A percentile compares a stretch with the other conserved stretches of the same genome.
These are phyloP conservation scores for Meteorus colon DNA, from an alignment of 2,888 invertebrate species.

Conservation along the genomic window DNA sequence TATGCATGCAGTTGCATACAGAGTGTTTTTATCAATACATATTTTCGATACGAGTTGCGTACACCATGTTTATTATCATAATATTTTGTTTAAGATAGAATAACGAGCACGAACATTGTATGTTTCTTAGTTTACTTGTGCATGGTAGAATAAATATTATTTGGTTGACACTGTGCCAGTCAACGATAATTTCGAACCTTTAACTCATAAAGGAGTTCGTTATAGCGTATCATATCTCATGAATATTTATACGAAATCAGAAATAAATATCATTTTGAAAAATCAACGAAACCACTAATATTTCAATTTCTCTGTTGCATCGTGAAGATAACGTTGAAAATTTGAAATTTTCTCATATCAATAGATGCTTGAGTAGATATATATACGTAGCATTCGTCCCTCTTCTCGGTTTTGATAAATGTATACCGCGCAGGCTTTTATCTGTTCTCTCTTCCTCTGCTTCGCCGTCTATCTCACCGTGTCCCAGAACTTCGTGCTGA, in stretches of 20 bases:
- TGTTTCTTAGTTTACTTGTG: slow-evolving; percentile 62
- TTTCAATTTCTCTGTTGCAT: neutral
- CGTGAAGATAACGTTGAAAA: slow-evolving; percentile 5
- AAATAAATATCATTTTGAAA: slow-evolving; percentile 7
- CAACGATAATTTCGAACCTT: slow-evolving; percentile 65
- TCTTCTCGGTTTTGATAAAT: slow-evolving; percentile 63
- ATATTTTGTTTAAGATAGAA: slow-evolving; percentile 64
- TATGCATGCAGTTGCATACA: neutral
- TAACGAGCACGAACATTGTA: slow-evolving; percentile 64
- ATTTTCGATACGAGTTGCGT: slow-evolving; percentile 33
- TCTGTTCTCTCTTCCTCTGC: neutral
- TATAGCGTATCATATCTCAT: slow-evolving; percentile 17
- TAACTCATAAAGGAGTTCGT: slow-evolving; percentile 54
- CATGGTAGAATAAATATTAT: slow-evolving; percentile 49
- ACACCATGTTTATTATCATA: slow-evolving; percentile 62
- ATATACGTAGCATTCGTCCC: neutral
- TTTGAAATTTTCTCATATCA: slow-evolving; percentile 16
- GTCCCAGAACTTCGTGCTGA: slow-evolving; percentile 53
- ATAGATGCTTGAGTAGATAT: neutral
- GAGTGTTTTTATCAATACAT: slow-evolving; percentile 25
- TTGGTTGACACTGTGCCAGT: slow-evolving; percentile 62
- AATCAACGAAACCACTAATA: neutral
- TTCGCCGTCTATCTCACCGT: slow-evolving; percentile 1
- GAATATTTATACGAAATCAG: slow-evolving; percentile 17
- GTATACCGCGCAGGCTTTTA: slow-evolving; percentile 54